Evolutionary conservation across 2,888 invertebrate species (phyloP).

Genomic region (Mactromeris polynyma): DNA sequence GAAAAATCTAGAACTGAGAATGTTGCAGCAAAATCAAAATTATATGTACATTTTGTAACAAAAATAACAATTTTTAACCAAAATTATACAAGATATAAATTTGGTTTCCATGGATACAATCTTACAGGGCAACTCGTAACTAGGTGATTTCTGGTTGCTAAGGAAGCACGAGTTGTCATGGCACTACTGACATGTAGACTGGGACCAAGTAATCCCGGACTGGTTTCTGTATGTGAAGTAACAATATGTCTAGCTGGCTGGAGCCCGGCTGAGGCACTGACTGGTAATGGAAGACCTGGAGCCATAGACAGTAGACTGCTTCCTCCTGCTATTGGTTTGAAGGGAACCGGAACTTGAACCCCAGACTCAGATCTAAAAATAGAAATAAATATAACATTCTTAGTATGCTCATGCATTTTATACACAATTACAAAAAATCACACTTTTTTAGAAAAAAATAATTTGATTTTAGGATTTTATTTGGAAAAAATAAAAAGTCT

Average conservation of each 20-base stretch:
- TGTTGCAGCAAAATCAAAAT: background rate
- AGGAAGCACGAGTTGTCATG: constrained; percentile 52
- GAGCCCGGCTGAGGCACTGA: constrained; percentile 38
- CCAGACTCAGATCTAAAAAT: constrained; percentile 58
- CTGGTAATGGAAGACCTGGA: constrained; percentile 36
- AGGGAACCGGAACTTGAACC: constrained; percentile 70
- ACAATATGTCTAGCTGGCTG: constrained; percentile 50
- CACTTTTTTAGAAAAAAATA: no score
- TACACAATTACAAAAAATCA: no score
- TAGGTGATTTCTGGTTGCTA: constrained; percentile 50
- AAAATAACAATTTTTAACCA: background rate
- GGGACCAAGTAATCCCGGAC: constrained; percentile 36
- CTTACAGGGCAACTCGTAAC: constrained; percentile 61
- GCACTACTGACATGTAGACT: constrained; percentile 44
- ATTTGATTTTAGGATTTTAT: no score
- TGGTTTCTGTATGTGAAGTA: constrained; percentile 52
- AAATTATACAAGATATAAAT: constrained; percentile 63
- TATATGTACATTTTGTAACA: background rate
- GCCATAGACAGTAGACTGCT: constrained; percentile 47
- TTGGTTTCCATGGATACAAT: constrained; percentile 71
- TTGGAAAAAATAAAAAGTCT: no score
- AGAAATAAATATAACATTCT: no score
- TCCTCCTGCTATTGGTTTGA: constrained; percentile 68
- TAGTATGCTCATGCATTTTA: no score
- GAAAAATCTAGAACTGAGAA: background rate